Evolutionary conservation across 1,140 invertebrate genomes (phyloP), one percentile per base, ranked within the genome.

Genomic region (Hycleus cichorii): DNA sequence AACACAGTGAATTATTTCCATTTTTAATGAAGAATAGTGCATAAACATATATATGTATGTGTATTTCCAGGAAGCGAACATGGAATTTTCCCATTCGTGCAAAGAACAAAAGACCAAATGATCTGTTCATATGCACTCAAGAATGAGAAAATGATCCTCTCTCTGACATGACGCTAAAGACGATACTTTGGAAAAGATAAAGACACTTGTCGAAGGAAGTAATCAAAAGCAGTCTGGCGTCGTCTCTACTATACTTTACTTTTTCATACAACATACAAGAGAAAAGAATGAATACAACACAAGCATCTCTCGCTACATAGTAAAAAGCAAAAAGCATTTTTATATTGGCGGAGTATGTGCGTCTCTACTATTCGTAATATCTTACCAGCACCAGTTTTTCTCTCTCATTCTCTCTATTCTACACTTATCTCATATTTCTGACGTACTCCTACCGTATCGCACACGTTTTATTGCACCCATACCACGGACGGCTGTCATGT

Each of bases 401-500:
- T 58, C 55, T 60, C 62, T 59, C 47, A 43, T 47, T 52, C 32
- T 32, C 32, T 32, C 4, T 32, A 5, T 7, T 32, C 32, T 32
- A 32, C 32, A 59, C 60, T 64, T 64, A 64, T 64, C 63, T 64
- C 55, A 62, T 62, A 62, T 62, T 64, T 62, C 63, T 62, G 44
- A 53, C 60, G 57, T 58, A 59, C 60, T 57, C 56, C 63, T 64
- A 56, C 58, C 60, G 57, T 64, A 64, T 64, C 63, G 63, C 60
- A 62, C 60, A 64, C 59, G 63, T 64, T 64, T 64, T 64, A 64
- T 64, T 64, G 60, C 63, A 58, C 40, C 51, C 63, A 62, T 64
- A 62, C 55, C 60, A 62, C 18, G 18, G 18, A 18, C 18, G 18
- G 18, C 63, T 64, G 32, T 32, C 32, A 32, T 64, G 59, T 61